Conservation (phyloP, 1,140 invertebrate species). For the Vollenhovia emeryi region DNA sequence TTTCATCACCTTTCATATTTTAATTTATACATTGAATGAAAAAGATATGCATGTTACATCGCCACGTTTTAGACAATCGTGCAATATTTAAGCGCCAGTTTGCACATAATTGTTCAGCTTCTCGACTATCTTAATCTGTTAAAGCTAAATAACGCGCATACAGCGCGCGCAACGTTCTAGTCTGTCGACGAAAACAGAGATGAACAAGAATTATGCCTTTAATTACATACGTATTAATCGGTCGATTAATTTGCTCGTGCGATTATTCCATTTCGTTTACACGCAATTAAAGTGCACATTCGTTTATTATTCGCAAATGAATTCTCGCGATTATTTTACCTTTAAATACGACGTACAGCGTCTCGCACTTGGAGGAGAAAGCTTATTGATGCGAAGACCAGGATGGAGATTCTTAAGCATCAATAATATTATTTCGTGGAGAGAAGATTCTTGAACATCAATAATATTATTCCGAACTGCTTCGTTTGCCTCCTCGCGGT, state of each 20-base stretch:
- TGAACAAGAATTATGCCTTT: neutral
- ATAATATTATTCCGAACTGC: constrained; percentile 54
- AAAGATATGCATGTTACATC: too few species aligned
- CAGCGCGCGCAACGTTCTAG: too few species aligned
- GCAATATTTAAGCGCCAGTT: too few species aligned
- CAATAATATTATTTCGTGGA: constrained; percentile 48
- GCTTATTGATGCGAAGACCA: neutral
- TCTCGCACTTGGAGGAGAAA: constrained; percentile 9
- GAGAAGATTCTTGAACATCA: constrained; percentile 49
- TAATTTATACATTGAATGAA: too few species aligned
- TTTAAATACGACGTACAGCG: neutral
- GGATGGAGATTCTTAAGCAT: constrained; percentile 36
- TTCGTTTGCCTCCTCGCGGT: constrained; percentile 43
- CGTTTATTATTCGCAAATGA: constrained; percentile 12
- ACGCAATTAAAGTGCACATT: constrained; percentile 3
- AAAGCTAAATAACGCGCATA: too few species aligned
- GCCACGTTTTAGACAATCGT: too few species aligned
- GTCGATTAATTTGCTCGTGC: neutral
- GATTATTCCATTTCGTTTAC: constrained; percentile 29
- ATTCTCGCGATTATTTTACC: neutral
- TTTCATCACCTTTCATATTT: too few species aligned
- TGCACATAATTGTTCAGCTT: too few species aligned
- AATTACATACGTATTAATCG: constrained; percentile 5
- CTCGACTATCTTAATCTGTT: too few species aligned
- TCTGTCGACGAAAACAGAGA: neutral